Conservation (phyloP, 1,140 invertebrate species). For the Mesaphorura yosii region DNA sequence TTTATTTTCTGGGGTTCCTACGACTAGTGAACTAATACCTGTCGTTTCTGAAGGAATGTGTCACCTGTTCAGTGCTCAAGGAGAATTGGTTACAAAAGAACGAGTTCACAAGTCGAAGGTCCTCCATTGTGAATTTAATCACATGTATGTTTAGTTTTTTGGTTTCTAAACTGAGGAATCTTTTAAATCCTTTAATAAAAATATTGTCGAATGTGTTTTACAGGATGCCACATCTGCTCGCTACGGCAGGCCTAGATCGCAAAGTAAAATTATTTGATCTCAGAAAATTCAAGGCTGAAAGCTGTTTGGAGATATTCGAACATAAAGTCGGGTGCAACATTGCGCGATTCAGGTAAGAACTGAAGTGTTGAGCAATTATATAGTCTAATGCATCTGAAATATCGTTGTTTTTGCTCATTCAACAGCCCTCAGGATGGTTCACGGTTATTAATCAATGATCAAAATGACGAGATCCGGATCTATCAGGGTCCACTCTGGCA, state of each 20-base stretch:
- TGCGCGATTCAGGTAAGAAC: constrained; percentile 20
- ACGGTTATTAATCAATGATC: constrained; percentile 23
- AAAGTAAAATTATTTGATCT: constrained; percentile 24
- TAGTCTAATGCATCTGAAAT: not conserved
- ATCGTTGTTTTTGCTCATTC: constrained; percentile 1
- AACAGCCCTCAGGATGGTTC: constrained; percentile 18
- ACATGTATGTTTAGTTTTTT: constrained; percentile 8
- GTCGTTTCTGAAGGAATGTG: constrained; percentile 12
- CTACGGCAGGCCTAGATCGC: constrained; percentile 8
- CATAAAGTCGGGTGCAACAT: constrained; percentile 18
- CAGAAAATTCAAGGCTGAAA: constrained; percentile 12
- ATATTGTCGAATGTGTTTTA: not conserved
- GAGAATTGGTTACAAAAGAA: constrained; percentile 3
- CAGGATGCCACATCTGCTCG: constrained; percentile 20
- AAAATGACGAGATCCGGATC: constrained; percentile 22
- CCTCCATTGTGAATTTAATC: constrained; percentile 27
- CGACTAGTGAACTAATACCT: not conserved
- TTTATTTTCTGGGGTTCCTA: not conserved
- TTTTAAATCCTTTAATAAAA: not conserved
- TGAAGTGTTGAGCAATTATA: not conserved
- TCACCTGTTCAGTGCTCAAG: constrained; percentile 13
- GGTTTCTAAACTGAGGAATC: not conserved
- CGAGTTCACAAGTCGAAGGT: constrained; percentile 25
- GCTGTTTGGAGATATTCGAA: constrained; percentile 1
- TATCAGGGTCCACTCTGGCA: constrained; percentile 24